Percentiles rank a stretch among this genome's conserved stretches.
These are phyloP conservation scores for Drepana falcataria DNA, from an alignment of 2,888 invertebrate species.

Conservation along the genomic window DNA sequence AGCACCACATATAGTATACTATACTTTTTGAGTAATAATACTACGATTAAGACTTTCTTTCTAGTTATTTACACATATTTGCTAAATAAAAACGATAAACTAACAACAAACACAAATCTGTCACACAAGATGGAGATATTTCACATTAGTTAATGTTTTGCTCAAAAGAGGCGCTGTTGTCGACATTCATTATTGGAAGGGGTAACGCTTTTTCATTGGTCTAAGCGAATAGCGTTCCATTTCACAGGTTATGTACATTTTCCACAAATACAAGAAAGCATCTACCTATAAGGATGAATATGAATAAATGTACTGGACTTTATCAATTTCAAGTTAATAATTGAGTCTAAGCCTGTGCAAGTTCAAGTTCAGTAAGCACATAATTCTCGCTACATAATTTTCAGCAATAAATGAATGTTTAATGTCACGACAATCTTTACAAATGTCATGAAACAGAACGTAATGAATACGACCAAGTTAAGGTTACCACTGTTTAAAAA, in stretches of 20 bases:
- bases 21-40: conserved; percentile 27
- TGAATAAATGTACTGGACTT: not conserved
- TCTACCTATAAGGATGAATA: conserved; percentile 2
- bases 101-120: conserved; percentile 81
- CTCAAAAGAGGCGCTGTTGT: conserved; percentile 66
- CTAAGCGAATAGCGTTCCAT: conserved; percentile 42
- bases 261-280: not conserved
- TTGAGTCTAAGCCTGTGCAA: too few species aligned
- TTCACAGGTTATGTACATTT: conserved; percentile 10
- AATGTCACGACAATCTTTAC: not conserved
- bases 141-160: conserved; percentile 71
- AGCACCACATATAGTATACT: conserved; percentile 31
- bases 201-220: conserved; percentile 49
- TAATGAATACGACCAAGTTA: conserved; percentile 38
- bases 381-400: too few species aligned
- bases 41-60: conserved; percentile 44
- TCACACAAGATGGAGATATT: conserved; percentile 83
- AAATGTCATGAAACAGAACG: conserved; percentile 35
- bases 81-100: conserved; percentile 60
- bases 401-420: not conserved
- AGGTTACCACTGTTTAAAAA: conserved; percentile 13
- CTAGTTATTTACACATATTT: conserved; percentile 51
- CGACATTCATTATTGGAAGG: conserved; percentile 37
- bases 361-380: too few species aligned
- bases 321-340: too few species aligned